Evolutionary conservation across 2,113 vertebrate genomes (phyloP).

Genomic region (Phoenicopterus ruber): DNA sequence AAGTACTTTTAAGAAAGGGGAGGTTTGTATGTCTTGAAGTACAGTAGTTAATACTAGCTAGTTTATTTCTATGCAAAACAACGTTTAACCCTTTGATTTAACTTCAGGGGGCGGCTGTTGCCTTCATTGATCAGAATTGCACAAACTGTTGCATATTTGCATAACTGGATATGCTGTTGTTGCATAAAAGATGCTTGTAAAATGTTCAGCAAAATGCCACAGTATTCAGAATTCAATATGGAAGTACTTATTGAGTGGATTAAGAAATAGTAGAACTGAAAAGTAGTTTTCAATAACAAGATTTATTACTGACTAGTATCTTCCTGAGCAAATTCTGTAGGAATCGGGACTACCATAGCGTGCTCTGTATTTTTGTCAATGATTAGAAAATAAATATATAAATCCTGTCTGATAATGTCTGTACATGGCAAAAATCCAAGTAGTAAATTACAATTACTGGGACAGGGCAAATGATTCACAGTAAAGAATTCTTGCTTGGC

Average conservation of each 20-base stretch:
- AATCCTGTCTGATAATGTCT: not conserved
- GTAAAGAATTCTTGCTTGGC: not conserved
- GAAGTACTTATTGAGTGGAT: not conserved
- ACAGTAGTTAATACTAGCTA: not conserved
- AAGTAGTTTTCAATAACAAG: not conserved
- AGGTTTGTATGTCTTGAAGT: not conserved
- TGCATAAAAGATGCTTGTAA: not conserved
- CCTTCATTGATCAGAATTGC: not conserved
- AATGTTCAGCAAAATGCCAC: not conserved
- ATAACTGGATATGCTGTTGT: not conserved
- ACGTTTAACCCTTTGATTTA: not conserved
- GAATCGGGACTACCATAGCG: not conserved
- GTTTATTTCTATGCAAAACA: not conserved
- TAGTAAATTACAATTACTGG: not conserved
- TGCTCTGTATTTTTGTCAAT: not conserved
- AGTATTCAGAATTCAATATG: not conserved
- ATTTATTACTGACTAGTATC: not conserved
- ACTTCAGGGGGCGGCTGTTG: not conserved
- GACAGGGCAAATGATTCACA: not conserved
- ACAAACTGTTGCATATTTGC: not conserved
- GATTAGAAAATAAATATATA: not conserved
- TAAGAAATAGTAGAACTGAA: not conserved
- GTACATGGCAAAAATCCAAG: not conserved
- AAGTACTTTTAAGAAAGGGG: not conserved
- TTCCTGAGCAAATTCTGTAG: not conserved